A percentile compares a stretch with the other conserved stretches of the same genome.
Conservation (phyloP, 2,113 vertebrate genomes). For the Tichodroma muraria region DNA sequence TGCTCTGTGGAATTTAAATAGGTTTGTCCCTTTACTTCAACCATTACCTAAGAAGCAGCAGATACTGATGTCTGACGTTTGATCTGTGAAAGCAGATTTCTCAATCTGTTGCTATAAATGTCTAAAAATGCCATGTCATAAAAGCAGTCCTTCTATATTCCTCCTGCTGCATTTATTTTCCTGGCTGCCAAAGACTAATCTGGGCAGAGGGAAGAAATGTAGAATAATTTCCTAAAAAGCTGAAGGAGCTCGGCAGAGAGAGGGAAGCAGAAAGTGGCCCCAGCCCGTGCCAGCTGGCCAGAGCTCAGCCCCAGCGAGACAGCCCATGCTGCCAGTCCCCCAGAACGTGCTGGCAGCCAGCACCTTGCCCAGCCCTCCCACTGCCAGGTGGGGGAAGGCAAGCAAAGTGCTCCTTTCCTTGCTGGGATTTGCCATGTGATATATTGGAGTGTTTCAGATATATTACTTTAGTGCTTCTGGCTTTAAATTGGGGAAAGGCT, state of each 20-base stretch:
- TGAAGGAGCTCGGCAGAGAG: neutral
- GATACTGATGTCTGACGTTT: neutral
- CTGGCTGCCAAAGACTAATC: neutral
- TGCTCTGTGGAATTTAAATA: neutral
- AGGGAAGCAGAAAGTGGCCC: neutral
- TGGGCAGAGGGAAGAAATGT: neutral
- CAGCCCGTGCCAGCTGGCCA: neutral
- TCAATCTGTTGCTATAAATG: neutral
- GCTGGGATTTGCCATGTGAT: neutral
- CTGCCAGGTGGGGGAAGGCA: neutral
- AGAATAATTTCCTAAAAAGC: constrained; percentile 35
- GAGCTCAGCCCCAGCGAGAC: neutral
- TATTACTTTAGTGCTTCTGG: constrained; percentile 23
- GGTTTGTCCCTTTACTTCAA: neutral
- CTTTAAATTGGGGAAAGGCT: neutral
- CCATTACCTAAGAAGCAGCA: neutral
- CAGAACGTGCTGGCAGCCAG: neutral
- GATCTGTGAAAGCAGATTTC: neutral
- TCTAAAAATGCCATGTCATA: neutral
- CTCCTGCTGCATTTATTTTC: neutral
- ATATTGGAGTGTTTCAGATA: neutral
- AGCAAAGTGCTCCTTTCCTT: neutral
- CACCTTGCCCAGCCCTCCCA: neutral
- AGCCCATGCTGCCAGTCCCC: neutral
- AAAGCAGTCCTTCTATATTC: neutral